Conservation (phyloP, 2,888 invertebrate genomes). For the Pomacea canaliculata region DNA sequence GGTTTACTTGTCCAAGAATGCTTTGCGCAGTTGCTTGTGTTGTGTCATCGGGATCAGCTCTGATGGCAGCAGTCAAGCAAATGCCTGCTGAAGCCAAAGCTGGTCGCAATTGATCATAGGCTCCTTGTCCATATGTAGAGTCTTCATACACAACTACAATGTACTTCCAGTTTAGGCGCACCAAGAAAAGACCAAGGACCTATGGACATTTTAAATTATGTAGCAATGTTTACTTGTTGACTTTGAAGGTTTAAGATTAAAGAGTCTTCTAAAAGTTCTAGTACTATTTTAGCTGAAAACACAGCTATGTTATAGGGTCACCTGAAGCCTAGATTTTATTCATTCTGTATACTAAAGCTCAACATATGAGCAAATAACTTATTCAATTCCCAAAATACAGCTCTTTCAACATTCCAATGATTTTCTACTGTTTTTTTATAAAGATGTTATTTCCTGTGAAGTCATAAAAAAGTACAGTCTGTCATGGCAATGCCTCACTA, state of each 20-base stretch:
- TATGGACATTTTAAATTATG: constrained; percentile 32
- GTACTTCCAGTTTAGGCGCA: constrained; percentile 68
- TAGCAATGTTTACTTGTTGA: too few relatives aligned
- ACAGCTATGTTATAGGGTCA: too few relatives aligned
- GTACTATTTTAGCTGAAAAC: too few relatives aligned
- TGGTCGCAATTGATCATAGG: constrained; percentile 46
- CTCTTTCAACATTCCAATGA: too few relatives aligned
- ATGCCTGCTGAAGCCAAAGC: constrained; percentile 46
- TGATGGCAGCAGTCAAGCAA: constrained; percentile 56
- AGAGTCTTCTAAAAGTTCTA: not conserved
- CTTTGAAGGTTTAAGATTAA: not conserved
- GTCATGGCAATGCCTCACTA: too few relatives aligned
- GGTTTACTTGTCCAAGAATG: constrained; percentile 11
- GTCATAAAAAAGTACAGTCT: too few relatives aligned
- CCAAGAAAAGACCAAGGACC: constrained; percentile 65
- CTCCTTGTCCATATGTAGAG: constrained; percentile 50
- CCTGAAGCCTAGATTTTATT: too few relatives aligned
- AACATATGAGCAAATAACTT: too few relatives aligned
- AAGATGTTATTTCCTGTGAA: too few relatives aligned
- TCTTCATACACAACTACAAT: constrained; percentile 68
- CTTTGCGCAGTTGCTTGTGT: constrained; percentile 38
- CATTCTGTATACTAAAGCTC: too few relatives aligned
- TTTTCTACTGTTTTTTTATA: too few relatives aligned
- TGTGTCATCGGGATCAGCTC: constrained; percentile 36
- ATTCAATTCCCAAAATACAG: too few relatives aligned